Percentiles rank a stretch among this genome's conserved stretches.
phyloP scores from a whole-genome alignment of 2,888 invertebrate genomes.

The Allacma fusca region DNA sequence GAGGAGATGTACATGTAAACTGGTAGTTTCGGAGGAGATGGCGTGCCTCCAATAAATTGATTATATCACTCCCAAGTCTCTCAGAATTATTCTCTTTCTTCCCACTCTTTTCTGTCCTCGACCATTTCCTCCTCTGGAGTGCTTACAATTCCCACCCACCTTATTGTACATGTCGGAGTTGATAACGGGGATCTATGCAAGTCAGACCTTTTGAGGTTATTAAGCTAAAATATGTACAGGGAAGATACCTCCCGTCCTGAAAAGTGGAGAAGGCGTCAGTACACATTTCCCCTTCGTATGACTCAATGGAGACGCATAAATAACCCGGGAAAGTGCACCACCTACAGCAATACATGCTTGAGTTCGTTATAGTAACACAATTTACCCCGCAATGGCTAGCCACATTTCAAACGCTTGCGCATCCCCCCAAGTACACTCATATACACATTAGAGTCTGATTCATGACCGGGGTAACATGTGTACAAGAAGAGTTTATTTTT shows the following conservation, averaged over 20 bases:
- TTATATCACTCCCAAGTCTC: slow-evolving; percentile 58
- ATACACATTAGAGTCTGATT: too few species aligned
- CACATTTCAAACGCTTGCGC: too few species aligned
- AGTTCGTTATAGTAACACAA: too few species aligned
- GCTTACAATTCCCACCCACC: neutral
- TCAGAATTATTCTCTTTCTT: slow-evolving; percentile 54
- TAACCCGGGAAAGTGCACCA: slow-evolving; percentile 16
- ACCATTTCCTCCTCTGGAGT: neutral
- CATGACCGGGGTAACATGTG: too few species aligned
- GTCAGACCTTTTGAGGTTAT: too few species aligned
- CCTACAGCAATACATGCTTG: neutral
- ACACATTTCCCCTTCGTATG: neutral
- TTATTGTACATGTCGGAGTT: too few species aligned
- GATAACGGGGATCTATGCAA: too few species aligned
- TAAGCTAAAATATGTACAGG: neutral
- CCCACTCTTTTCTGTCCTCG: neutral
- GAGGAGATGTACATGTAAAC: neutral
- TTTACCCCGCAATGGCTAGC: too few species aligned
- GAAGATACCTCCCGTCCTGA: too few species aligned
- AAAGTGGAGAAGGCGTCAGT: too few species aligned
- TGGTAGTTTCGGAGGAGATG: slow-evolving; percentile 44
- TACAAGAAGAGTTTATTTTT: too few species aligned
- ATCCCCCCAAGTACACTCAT: too few species aligned
- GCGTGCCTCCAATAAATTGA: slow-evolving; percentile 61
- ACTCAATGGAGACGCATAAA: slow-evolving; percentile 34